These are phyloP conservation scores for Pseudopipra pipra DNA, from an alignment of 2,113 vertebrate species.

Conservation along the genomic window DNA sequence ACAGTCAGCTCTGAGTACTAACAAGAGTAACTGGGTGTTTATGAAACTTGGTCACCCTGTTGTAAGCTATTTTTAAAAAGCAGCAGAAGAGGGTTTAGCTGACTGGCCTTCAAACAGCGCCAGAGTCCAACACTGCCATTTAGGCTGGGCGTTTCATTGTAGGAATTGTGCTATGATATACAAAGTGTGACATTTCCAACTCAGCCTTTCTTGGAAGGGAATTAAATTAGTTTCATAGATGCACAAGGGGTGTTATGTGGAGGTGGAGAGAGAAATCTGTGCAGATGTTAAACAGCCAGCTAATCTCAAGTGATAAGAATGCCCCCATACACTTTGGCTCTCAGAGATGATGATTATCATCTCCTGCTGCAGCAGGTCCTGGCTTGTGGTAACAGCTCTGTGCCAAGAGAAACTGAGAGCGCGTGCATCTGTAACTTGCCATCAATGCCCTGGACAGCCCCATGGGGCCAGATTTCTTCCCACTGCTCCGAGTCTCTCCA, in stretches of 20 bases:
- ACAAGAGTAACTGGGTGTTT: background rate
- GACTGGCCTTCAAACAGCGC: background rate
- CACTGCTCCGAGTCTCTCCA: background rate
- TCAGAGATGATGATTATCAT: background rate
- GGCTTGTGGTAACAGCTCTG: background rate
- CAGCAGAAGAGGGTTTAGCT: background rate
- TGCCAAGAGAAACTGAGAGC: background rate
- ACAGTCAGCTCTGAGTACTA: background rate
- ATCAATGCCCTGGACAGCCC: background rate
- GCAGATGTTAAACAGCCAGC: slow-evolving; percentile 55
- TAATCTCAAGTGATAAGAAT: slow-evolving; percentile 4
- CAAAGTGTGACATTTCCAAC: slow-evolving; percentile 52
- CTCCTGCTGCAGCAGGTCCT: background rate
- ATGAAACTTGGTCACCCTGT: background rate
- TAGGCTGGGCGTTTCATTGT: background rate
- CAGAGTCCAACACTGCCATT: background rate
- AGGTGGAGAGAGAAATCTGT: slow-evolving; percentile 45
- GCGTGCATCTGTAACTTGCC: background rate
- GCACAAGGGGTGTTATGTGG: background rate
- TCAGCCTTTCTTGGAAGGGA: slow-evolving; percentile 41
- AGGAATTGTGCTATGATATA: background rate
- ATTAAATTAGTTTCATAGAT: slow-evolving; percentile 17
- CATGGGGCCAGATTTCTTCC: background rate
- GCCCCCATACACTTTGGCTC: slow-evolving; percentile 13
- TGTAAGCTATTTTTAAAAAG: background rate